phyloP scores from a whole-genome alignment of 2,888 invertebrate genomes.

The Drosophila helvetica region DNA sequence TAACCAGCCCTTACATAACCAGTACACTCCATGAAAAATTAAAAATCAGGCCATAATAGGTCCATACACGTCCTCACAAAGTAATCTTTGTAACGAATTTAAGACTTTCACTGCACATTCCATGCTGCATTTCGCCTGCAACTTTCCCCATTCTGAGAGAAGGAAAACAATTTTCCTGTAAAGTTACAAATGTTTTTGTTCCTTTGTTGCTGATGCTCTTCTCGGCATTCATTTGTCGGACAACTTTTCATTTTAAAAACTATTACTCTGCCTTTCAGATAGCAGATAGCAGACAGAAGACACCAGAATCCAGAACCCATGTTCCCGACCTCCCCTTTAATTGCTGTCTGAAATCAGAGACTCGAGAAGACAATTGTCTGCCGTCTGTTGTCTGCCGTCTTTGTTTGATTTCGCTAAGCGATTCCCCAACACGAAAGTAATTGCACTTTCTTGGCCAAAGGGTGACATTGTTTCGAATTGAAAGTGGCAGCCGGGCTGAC shows the following conservation, averaged over 20 bases:
- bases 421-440: constrained; percentile 50
- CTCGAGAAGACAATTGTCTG: constrained; percentile 20
- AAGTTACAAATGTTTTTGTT: neutral
- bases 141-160: neutral
- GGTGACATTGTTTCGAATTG: constrained; percentile 37
- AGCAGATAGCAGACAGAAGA: neutral
- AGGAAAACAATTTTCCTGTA: neutral
- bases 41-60: too few relatives aligned
- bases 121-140: neutral
- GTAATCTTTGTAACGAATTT: neutral
- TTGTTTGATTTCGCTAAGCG: constrained; percentile 33
- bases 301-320: neutral
- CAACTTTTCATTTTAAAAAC: constrained; percentile 17
- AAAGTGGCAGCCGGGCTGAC: constrained; percentile 47
- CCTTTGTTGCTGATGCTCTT: neutral
- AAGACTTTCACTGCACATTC: neutral
- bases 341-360: constrained; percentile 22
- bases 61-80: neutral
- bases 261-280: constrained; percentile 15
- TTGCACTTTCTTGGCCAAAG: constrained; percentile 40
- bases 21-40: neutral
- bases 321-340: constrained; percentile 7
- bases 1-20: neutral
- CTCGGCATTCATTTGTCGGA: neutral
- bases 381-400: neutral